Percentiles rank a stretch among this genome's conserved stretches.
Conservation (phyloP, 2,888 invertebrate genomes). For the Stenichneumon culpator region DNA sequence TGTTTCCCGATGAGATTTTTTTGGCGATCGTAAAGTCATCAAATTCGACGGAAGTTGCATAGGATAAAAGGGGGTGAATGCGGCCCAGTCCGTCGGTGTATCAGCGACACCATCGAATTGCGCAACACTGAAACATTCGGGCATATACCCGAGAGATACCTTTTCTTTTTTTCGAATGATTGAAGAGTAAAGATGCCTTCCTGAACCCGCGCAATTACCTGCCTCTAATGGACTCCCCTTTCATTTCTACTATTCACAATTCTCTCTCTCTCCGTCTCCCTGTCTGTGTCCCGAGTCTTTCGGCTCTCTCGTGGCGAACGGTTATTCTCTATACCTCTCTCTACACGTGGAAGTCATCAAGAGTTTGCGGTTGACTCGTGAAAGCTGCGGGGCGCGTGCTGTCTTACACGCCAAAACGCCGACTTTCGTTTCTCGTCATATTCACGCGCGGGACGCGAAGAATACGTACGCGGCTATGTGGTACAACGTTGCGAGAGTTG, state of each 20-base stretch:
- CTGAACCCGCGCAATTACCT: conserved; percentile 72
- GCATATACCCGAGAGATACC: neutral
- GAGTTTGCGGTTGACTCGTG: conserved; percentile 64
- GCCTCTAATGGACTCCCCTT: conserved; percentile 22
- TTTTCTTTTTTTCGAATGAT: conserved; percentile 12
- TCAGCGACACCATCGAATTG: neutral
- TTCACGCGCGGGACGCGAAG: conserved; percentile 1
- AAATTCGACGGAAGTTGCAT: too few relatives aligned
- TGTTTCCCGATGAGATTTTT: too few relatives aligned
- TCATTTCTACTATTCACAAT: conserved; percentile 47
- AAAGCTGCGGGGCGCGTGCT: conserved; percentile 40
- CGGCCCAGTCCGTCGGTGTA: too few relatives aligned
- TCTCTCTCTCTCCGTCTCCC: conserved; percentile 12
- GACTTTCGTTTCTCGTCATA: conserved; percentile 57
- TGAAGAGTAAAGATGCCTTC: conserved; percentile 70
- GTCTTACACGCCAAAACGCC: conserved; percentile 54
- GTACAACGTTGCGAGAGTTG: conserved; percentile 18
- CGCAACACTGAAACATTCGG: neutral
- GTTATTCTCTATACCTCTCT: conserved; percentile 1
- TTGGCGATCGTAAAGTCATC: too few relatives aligned
- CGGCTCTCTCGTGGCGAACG: neutral
- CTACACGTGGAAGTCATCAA: conserved; percentile 61
- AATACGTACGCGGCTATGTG: neutral
- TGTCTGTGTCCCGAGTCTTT: neutral
- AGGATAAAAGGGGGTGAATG: too few relatives aligned